Evolutionary conservation across 2,113 vertebrate genomes (phyloP), one percentile per base, ranked within the genome.

Genomic region (Peromyscus leucopus): DNA sequence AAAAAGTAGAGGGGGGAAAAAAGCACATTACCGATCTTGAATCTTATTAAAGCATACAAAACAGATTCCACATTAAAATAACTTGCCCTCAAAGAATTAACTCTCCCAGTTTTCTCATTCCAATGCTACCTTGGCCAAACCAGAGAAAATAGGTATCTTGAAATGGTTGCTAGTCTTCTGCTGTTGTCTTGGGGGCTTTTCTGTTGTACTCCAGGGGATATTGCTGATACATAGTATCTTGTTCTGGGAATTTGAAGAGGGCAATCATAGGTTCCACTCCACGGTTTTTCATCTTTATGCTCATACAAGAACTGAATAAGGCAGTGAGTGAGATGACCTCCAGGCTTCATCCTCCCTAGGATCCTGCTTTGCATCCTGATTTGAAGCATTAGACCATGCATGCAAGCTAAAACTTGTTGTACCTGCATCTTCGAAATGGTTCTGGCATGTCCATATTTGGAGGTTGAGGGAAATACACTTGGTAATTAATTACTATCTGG

Each of bases 401-500:
- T 31, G 28, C 4, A 48, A 48, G 36, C 65, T 93, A 36, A 72
- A 63, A 63, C 26, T 93, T 82, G 72, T n/a, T 90, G 79, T 75
- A 75, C 31, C 2, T 21, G 51, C 33, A 61, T 86, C 39, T 46
- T 94, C 48, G 39, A 46, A 59, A 26, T 74, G 67, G 89, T 75
- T 69, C 78, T 87, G 15, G 67, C 75, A 42, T 84, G 71, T 24
- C 89, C 67, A 93, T 24, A 71, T 69, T 78, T 83, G 65, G 76
- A 79, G 39, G 16, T 33, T 6, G 33, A 67, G 46, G 24, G 48
- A 95, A 51, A 61, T 48, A 83, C 7, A 39, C 46, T 93, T 85
- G 10, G n/a, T 91, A 94, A 96, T 97, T 97, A 95, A 94, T 97
- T 95, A 86, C 67, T 69, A 55, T 95, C 80, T 51, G 55, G 89